A percentile compares a stretch with the other conserved stretches of the same genome.
These are phyloP conservation scores for Amphipyra berbera DNA, from an alignment of 2,888 invertebrate species.

Conservation along the genomic window DNA sequence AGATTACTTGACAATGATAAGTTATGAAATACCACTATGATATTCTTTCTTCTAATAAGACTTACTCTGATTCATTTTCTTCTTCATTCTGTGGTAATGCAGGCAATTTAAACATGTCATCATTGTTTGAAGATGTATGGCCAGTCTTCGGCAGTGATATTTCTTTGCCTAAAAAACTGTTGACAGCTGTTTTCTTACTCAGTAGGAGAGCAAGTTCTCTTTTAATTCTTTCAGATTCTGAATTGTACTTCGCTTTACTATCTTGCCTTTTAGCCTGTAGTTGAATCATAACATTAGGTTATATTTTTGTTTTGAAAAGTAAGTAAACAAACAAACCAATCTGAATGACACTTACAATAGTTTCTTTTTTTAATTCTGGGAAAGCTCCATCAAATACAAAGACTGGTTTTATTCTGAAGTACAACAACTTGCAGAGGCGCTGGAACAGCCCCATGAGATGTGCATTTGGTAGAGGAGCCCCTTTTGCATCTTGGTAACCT, in stretches of 20 bases:
- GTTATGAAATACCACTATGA: not conserved
- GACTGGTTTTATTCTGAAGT: conserved; percentile 98
- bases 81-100: conserved; percentile 75
- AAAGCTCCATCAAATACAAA: conserved; percentile 99
- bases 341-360: conserved; percentile 92
- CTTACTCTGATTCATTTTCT: conserved; percentile 87
- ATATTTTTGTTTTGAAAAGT: conserved; percentile 16
- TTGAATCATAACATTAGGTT: conserved; percentile 19
- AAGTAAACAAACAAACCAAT: conserved; percentile 23
- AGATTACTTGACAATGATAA: no score
- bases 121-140: conserved; percentile 71
- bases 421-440: conserved; percentile 98
- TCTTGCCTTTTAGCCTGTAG: conserved; percentile 93
- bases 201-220: conserved; percentile 93
- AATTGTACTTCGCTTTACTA: conserved; percentile 92
- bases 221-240: conserved; percentile 93
- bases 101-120: conserved; percentile 93
- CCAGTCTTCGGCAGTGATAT: conserved; percentile 82
- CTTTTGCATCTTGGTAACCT: conserved; percentile 97
- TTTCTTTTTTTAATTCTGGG: conserved; percentile 97
- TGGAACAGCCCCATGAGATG: conserved; percentile 98
- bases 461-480: conserved; percentile 95
- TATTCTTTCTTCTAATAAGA: conserved; percentile 33
- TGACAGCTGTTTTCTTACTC: conserved; percentile 94
- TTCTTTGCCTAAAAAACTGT: conserved; percentile 90